Evolutionary conservation across 1,140 invertebrate species (phyloP).

Genomic region (Zaprionus nigranus): DNA sequence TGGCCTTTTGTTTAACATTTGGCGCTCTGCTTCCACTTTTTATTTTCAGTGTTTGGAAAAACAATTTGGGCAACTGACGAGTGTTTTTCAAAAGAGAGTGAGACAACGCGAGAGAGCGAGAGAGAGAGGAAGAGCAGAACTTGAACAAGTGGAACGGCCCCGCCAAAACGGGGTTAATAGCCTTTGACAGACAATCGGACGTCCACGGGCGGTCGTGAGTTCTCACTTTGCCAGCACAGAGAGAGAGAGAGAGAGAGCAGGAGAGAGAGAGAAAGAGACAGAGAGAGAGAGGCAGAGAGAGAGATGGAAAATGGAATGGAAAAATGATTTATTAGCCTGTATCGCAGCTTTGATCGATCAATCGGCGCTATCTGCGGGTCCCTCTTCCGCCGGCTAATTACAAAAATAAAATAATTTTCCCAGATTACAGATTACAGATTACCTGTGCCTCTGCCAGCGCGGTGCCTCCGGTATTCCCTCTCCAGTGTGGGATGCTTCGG

Average conservation of each 20-base stretch:
- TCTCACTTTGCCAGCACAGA: conserved; percentile 62
- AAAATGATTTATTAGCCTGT: conserved; percentile 76
- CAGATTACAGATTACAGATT: conserved; percentile 10
- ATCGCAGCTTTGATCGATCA: conserved; percentile 74
- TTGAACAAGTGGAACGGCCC: conserved; percentile 69
- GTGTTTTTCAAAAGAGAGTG: conserved; percentile 20
- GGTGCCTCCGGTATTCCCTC: conserved; percentile 16
- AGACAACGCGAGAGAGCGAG: background rate
- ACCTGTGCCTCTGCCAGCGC: background rate
- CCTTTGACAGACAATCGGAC: conserved; percentile 68
- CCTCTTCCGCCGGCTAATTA: conserved; percentile 35
- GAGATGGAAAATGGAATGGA: conserved; percentile 50
- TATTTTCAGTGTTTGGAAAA: conserved; percentile 38
- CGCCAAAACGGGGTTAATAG: conserved; percentile 74
- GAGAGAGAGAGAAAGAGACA: background rate
- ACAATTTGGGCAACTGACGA: conserved; percentile 45
- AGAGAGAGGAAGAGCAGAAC: conserved; percentile 5
- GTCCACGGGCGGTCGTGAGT: conserved; percentile 74
- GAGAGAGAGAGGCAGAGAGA: conserved; percentile 9
- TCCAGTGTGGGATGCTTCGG: background rate
- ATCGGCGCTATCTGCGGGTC: conserved; percentile 66
- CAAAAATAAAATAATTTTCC: conserved; percentile 50
- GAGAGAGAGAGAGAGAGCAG: background rate
- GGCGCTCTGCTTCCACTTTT: conserved; percentile 34
- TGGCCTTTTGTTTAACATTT: conserved; percentile 34